Base-by-base conservation (phyloP, 1,140 invertebrate species). In the Pantala flavescens region DNA sequence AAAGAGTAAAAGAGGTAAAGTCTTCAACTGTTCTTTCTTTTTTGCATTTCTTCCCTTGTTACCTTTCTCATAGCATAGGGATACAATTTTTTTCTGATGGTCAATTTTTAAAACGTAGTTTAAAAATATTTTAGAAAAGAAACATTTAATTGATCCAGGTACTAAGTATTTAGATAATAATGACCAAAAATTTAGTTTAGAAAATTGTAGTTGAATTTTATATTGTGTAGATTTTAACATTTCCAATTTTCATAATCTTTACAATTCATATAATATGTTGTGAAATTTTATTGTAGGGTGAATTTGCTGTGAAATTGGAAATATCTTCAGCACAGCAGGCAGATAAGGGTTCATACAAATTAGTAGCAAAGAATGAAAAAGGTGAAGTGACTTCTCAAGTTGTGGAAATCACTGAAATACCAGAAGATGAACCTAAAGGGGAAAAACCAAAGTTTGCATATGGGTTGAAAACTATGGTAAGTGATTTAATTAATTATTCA, bases 361-460 rank as follows among this genome's bases (percentile, higher is more conserved):
- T 97, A 76, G 89, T 95, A 0, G 95, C 94, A 10, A 94, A 93
- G 80, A 97, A 97, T 80, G 94, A 96, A 80, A 96, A 96, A 82
- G 95, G 95, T 76, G 94, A 96, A 85, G 93, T 93, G 0, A 90
- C 90, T 36, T 96, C 94, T n/a, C 92, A 95, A 82, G 86, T 90
- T 74, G 93, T 97, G 0, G 90, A 94, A 83, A 89, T 97, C 14
- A 89, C 89, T 49, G 92, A 95, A 78, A 89, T 95, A 78, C 90
- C 90, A 9, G 88, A 89, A 79, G 89, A 91, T 77, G 87, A 86
- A 78, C 88, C 88, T 12, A 88, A 89, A 79, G 49, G 74, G 77
- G 79, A 81, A 71, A 81, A 82, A 74, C 76, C 76, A 12, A 80
- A 82, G 76, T 89, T 95, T 78, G 86, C 86, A 71, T 90, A 91